A percentile compares a stretch with the other conserved stretches of the same genome.
Evolutionary conservation across 2,888 invertebrate genomes (phyloP).

Genomic region (Chironomus tentans): DNA sequence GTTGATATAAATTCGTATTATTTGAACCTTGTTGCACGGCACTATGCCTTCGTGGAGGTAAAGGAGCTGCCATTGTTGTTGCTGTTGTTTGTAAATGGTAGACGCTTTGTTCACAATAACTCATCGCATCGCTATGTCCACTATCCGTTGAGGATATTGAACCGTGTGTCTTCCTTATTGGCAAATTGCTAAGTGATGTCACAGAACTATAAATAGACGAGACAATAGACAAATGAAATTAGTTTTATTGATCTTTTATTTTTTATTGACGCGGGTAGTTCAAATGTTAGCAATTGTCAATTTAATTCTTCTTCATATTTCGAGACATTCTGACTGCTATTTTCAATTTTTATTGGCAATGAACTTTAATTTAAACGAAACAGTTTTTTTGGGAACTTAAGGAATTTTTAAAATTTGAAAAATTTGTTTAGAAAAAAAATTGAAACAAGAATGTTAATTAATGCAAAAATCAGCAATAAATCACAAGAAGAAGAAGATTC

Average conservation of each 20-base stretch:
- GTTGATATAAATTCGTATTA: constrained; percentile 13
- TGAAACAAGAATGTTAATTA: too few species aligned
- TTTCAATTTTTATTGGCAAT: too few species aligned
- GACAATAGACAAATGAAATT: background rate
- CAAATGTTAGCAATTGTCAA: too few species aligned
- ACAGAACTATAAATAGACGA: background rate
- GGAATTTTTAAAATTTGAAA: background rate
- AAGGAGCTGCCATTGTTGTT: constrained; percentile 36
- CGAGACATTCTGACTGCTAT: too few species aligned
- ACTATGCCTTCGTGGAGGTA: constrained; percentile 45
- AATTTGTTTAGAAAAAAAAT: constrained; percentile 34
- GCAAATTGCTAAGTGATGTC: constrained; percentile 17
- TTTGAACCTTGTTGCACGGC: constrained; percentile 40
- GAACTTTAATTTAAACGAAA: too few species aligned
- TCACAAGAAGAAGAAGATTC: constrained; percentile 35
- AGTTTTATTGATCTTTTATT: too few species aligned
- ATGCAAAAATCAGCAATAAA: background rate
- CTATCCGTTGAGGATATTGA: constrained; percentile 89
- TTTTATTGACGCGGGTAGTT: too few species aligned
- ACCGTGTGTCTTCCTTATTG: constrained; percentile 35
- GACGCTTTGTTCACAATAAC: constrained; percentile 28
- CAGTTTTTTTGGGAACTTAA: too few species aligned
- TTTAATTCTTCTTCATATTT: too few species aligned
- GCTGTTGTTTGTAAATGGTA: constrained; percentile 33
- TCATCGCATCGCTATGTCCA: constrained; percentile 60